Conservation (phyloP, 2,113 vertebrate genomes). For the Onychostruthus taczanowskii region DNA sequence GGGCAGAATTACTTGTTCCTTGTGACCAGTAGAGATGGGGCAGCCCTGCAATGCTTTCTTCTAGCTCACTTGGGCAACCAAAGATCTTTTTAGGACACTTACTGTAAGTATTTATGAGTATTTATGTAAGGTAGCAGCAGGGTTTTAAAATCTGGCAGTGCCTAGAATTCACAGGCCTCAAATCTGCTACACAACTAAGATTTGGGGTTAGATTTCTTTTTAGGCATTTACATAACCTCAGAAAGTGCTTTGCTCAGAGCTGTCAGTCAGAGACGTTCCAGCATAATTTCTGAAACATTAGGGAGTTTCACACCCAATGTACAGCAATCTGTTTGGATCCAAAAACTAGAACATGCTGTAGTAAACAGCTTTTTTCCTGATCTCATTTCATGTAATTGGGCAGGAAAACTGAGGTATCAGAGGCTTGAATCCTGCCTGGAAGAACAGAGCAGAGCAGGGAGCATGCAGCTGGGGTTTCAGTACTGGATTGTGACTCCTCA, state of each 20-base stretch:
- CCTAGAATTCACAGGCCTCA: background rate
- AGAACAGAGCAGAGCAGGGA: background rate
- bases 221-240: constrained; percentile 43
- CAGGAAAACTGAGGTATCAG: background rate
- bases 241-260: constrained; percentile 9
- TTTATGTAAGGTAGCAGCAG: background rate
- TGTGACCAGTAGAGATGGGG: background rate
- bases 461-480: background rate
- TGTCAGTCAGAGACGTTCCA: constrained; percentile 33
- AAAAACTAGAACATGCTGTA: constrained; percentile 11
- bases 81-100: background rate
- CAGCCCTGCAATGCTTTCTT: background rate
- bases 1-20: accelerated
- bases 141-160: constrained; percentile 8
- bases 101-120: background rate
- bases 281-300: constrained; percentile 45
- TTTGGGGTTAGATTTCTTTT: constrained; percentile 18
- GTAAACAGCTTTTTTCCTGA: background rate
- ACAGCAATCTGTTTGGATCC: constrained; percentile 44
- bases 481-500: background rate
- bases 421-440: background rate
- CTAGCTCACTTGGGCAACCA: background rate
- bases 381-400: constrained; percentile 16
- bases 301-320: constrained; percentile 28
- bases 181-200: constrained; percentile 22